Base-by-base conservation (phyloP, 1,140 invertebrate genomes). In the Nebria ingens region DNA sequence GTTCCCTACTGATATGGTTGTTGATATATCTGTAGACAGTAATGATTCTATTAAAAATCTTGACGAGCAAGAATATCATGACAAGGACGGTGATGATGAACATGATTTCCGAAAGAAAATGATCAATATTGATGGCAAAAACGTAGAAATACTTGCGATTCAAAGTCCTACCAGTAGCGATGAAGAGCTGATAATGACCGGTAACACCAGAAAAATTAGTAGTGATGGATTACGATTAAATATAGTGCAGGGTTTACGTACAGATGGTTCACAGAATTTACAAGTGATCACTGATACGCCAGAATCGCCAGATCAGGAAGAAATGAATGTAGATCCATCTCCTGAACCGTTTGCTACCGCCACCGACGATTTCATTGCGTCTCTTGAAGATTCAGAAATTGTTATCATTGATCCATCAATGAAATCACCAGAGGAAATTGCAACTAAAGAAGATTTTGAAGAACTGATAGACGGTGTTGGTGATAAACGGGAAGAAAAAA, bases 361-460 rank as follows among this genome's bases (percentile, higher is more conserved):
- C 0, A 73, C 74, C 53, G 71, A 72, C 21, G 68, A 72, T 22
- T 61, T 72, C 1, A 68, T 72, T 61, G 66, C 68, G 38, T 74
- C 77, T 13, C 68, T 79, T 15, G 78, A 76, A 38, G 79, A 80
- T 53, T 77, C 79, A 9, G 79, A 81, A 56, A 76, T 83, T 4
- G 77, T 83, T 0, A 75, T 82, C 1, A 77, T 83, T 0, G 79
- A 82, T 59, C 75, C 79, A 0, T 71, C 69, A 2, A 71, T 73
- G 0, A 79, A 79, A 58, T 80, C 79, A 0, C 79, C 80, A 0
- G 79, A 82, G 54, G 78, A 81, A 51, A 76, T 80, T 38, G 75
- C 79, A 0, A 83, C 81, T 3, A 79, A 80, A 59, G 78, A 80
- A 62, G 78, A 79, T 62, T 80, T 81, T 51, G 73, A 80, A 49